Evolutionary conservation across 2,113 vertebrate genomes (phyloP).

Genomic region (Sphaerodactylus townsendi): DNA sequence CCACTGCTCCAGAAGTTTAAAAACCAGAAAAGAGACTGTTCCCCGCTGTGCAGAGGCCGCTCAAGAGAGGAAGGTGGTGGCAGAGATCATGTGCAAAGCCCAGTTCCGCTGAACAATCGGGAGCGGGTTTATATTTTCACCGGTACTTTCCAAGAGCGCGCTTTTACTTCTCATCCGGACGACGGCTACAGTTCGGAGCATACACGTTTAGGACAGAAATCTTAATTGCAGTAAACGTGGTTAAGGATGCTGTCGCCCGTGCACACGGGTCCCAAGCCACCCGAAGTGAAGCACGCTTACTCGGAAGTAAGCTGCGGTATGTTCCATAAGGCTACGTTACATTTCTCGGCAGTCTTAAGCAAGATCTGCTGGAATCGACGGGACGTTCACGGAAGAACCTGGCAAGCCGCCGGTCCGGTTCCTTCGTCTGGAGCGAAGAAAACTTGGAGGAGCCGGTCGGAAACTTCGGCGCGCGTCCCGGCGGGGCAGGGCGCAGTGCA

Average conservation of each 20-base stretch:
- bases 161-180: background rate
- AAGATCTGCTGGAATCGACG: too few relatives aligned
- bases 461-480: too few relatives aligned
- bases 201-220: background rate
- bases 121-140: background rate
- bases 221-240: background rate
- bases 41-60: too few relatives aligned
- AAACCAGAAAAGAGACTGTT: background rate
- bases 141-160: background rate
- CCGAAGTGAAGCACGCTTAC: background rate
- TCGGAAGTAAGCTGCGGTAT: background rate
- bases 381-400: background rate
- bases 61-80: too few relatives aligned
- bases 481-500: too few relatives aligned
- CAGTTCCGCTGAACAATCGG: background rate
- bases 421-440: too few relatives aligned
- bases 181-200: background rate
- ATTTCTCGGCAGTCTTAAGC: too few relatives aligned
- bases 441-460: background rate
- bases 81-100: background rate
- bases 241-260: background rate
- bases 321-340: too few relatives aligned
- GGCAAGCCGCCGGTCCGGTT: background rate
- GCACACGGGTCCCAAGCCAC: too few relatives aligned
- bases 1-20: background rate